Evolutionary conservation across 2,888 invertebrate species (phyloP), one percentile per base, ranked within the genome.

Genomic region (Aromia moschata): DNA sequence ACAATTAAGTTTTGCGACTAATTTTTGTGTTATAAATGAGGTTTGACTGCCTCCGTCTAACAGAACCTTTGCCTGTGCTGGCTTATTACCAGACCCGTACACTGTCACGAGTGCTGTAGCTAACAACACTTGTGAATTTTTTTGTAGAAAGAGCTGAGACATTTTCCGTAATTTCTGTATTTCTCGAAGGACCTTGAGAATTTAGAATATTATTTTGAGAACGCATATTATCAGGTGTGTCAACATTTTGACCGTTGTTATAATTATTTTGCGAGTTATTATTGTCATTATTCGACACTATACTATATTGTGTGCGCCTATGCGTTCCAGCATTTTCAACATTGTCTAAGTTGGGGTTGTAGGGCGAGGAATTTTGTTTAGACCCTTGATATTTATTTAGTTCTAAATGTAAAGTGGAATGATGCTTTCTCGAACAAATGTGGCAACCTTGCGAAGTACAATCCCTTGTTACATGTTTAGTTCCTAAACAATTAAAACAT

Each of bases 1-100:
- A 20, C 43, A 44, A 2, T 43, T 30, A 10, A 46, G 46, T 14
- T 36, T 31, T 43, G 44, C 16, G 9, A 41, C 49, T 17, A 62
- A 44, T 41, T 33, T 25, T 45, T 55, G 11, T 9, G 58, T 58
- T 1, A 62, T 62, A 41, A 58, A 62, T 1, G 62, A 58, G 2
- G 46, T 55, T 55, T 63, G 63, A 31, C 58, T 58, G 2, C 55
- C 62, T 18, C 25, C 40, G 44, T 62, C 58, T 38, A 62, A 20
- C n/a, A 62, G 25, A 5, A 56, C 62, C 16, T 25, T 31, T 14
- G 38, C 62, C 10, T 16, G n/a, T 2, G 59, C 20, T 12, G 14
- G 7, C 2, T 56, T 10, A 9, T 45, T 40, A n/a, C 38, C n/a
- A 11, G 11, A 12, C 12, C 49, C 11, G 40, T 44, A 55, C 5